These are phyloP conservation scores for Drosophila neutralis DNA, from an alignment of 2,888 invertebrate genomes.

Conservation along the genomic window DNA sequence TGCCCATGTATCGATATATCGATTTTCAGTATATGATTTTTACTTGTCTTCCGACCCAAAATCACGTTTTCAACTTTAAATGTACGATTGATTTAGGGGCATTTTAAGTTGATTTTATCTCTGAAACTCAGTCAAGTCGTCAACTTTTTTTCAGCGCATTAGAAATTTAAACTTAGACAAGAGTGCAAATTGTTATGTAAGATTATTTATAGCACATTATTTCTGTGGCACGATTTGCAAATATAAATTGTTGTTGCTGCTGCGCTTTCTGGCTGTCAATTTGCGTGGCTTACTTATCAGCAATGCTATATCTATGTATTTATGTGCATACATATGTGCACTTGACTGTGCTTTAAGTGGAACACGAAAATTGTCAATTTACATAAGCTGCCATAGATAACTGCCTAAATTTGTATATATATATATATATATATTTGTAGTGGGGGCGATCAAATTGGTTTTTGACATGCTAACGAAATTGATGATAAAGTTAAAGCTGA, in stretches of 20 bases:
- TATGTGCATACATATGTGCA: conserved; percentile 24
- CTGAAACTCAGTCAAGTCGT: no score
- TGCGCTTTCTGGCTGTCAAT: conserved; percentile 37
- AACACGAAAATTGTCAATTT: conserved; percentile 72
- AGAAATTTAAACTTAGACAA: conserved; percentile 7
- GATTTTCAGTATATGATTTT: no score
- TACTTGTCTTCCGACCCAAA: no score
- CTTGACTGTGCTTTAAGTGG: conserved; percentile 61
- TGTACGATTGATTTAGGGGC: no score
- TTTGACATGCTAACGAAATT: not conserved
- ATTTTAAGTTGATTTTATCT: no score
- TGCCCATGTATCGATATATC: no score
- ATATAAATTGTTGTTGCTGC: conserved; percentile 35
- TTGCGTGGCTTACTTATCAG: conserved; percentile 60
- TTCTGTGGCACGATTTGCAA: conserved; percentile 40
- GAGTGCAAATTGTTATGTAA: not conserved
- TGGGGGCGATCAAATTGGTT: conserved; percentile 1
- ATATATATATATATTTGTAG: not conserved
- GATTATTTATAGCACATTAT: conserved; percentile 12
- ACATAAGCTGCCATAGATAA: conserved; percentile 45
- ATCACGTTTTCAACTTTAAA: no score
- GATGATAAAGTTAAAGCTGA: conserved; percentile 17
- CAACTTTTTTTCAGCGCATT: not conserved
- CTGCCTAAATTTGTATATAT: not conserved
- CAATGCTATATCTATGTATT: not conserved